These are phyloP conservation scores for Pagetopsis macropterus DNA, from an alignment of 2,797 vertebrate genomes.

Conservation along the genomic window DNA sequence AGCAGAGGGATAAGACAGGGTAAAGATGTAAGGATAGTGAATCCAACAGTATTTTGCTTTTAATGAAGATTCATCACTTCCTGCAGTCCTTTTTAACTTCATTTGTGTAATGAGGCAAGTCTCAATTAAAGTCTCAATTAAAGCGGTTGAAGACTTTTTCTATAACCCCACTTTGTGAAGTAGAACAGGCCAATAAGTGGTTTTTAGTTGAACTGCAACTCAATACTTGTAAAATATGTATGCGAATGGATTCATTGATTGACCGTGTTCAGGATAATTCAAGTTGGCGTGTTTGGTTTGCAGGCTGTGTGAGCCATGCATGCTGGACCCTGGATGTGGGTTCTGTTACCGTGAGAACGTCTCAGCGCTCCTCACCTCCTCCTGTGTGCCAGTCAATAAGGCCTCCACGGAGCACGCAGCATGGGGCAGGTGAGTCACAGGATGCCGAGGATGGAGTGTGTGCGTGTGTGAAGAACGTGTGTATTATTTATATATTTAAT, in stretches of 20 bases:
- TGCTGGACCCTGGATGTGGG: constrained; percentile 95
- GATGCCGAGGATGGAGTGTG: constrained; percentile 4
- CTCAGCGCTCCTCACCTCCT: constrained; percentile 88
- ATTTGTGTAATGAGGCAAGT: constrained; percentile 28
- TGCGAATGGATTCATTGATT: not conserved
- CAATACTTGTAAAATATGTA: not conserved
- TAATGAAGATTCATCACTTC: constrained; percentile 19
- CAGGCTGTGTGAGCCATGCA: constrained; percentile 94
- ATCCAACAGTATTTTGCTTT: not conserved
- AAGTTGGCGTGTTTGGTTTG: not conserved
- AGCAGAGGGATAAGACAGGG: not conserved
- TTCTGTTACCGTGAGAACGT: constrained; percentile 95
- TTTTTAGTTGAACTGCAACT: not conserved
- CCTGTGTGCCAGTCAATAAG: constrained; percentile 90
- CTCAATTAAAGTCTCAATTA: constrained; percentile 13
- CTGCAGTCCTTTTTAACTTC: constrained; percentile 15
- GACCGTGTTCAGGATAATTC: constrained; percentile 6
- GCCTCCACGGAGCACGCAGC: constrained; percentile 90
- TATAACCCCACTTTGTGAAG: not conserved
- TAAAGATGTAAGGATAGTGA: constrained; percentile 6
- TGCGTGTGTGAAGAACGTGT: not conserved
- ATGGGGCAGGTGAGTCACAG: constrained; percentile 94
- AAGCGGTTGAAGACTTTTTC: not conserved
- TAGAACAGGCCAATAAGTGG: not conserved
- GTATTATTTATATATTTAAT: not conserved